Conservation (phyloP, 2,888 invertebrate genomes). For the Nomada fucata region DNA sequence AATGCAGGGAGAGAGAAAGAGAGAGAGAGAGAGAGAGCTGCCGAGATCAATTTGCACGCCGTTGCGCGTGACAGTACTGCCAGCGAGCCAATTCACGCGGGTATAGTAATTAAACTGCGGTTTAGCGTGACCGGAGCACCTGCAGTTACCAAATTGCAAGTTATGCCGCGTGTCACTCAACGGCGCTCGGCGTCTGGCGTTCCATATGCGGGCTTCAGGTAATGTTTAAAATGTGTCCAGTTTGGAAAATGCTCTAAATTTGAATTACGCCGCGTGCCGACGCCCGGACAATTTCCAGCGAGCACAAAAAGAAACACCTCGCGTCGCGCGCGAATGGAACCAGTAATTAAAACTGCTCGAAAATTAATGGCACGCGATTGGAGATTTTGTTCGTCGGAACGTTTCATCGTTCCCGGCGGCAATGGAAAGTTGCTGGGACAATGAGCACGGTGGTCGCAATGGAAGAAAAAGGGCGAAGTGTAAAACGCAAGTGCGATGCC, state of each 20-base stretch:
- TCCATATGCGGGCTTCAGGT: constrained; percentile 32
- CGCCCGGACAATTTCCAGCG: background rate
- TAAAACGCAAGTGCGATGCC: too few relatives aligned
- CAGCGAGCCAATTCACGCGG: constrained; percentile 80
- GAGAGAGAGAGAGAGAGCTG: constrained; percentile 60
- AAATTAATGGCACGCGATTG: constrained; percentile 9
- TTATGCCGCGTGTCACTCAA: constrained; percentile 80
- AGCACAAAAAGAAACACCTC: background rate
- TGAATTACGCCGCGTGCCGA: constrained; percentile 14
- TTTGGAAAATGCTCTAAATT: constrained; percentile 44
- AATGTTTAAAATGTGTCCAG: constrained; percentile 44
- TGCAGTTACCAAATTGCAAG: constrained; percentile 81
- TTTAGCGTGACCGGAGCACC: constrained; percentile 81
- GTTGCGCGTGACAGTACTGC: constrained; percentile 80
- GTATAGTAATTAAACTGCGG: constrained; percentile 82
- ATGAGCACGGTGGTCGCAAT: too few relatives aligned
- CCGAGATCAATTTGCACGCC: constrained; percentile 80
- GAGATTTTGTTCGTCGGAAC: background rate
- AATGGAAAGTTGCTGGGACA: background rate
- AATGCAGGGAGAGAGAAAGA: constrained; percentile 58
- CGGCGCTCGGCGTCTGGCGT: constrained; percentile 54
- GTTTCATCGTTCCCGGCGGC: background rate
- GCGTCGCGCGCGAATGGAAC: background rate
- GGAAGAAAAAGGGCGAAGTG: too few relatives aligned
- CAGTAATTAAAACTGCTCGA: constrained; percentile 34